phyloP scores from a whole-genome alignment of 1,140 invertebrate genomes.

The Papilio dardanus region DNA sequence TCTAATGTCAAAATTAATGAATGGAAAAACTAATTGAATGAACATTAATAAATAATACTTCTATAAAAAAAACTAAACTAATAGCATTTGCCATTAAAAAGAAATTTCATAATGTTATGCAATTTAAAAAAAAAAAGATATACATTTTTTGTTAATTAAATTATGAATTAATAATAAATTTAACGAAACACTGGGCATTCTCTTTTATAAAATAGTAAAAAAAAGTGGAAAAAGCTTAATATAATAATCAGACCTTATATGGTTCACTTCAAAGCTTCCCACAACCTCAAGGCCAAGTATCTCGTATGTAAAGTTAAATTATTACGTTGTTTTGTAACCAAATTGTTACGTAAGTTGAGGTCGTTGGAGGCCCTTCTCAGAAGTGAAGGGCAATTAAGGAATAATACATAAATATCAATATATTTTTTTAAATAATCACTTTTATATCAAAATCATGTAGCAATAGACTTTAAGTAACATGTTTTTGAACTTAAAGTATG shows the following conservation, averaged over 20 bases:
- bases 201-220: too few species aligned
- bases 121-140: slow-evolving; percentile 1
- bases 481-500: too few species aligned
- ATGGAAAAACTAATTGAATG: not conserved
- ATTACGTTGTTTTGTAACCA: slow-evolving; percentile 9
- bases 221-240: too few species aligned
- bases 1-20: slow-evolving; percentile 15
- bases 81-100: not conserved
- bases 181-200: too few species aligned
- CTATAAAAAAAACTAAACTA: not conserved
- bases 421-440: not conserved
- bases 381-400: not conserved
- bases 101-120: not conserved
- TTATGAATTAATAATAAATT: too few species aligned
- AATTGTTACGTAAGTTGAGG: not conserved
- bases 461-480: not conserved
- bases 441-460: not conserved
- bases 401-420: not conserved
- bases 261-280: not conserved
- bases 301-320: not conserved
- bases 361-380: slow-evolving; percentile 10
- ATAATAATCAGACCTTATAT: too few species aligned
- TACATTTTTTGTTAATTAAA: too few species aligned
- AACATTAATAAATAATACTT: not conserved
- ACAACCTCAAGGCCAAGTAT: not conserved